These are phyloP conservation scores for Campoletis sonorensis DNA, from an alignment of 1,140 invertebrate species.

Conservation along the genomic window DNA sequence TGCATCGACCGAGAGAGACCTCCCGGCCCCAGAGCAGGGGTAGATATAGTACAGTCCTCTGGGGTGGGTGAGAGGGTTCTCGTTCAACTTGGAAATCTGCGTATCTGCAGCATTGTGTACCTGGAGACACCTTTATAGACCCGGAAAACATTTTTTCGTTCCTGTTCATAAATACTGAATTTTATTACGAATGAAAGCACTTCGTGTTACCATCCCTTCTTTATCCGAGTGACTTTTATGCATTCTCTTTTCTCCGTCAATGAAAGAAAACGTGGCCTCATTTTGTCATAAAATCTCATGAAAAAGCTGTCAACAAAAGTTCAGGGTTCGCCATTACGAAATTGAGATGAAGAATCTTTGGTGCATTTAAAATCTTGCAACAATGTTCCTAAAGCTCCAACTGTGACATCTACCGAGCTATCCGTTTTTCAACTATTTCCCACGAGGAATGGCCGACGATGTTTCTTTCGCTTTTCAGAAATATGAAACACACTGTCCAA, in stretches of 20 bases:
- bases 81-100: conserved; percentile 19
- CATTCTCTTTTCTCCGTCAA: too few species aligned
- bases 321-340: too few species aligned
- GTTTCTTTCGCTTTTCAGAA: neutral
- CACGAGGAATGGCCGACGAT: neutral
- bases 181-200: neutral
- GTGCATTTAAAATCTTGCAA: too few species aligned
- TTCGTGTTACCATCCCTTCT: too few species aligned
- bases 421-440: neutral
- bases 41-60: conserved; percentile 7
- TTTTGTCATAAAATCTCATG: too few species aligned
- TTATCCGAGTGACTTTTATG: too few species aligned
- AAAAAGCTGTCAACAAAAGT: too few species aligned
- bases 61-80: neutral
- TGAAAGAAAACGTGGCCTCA: too few species aligned
- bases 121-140: neutral
- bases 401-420: neutral
- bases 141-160: neutral
- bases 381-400: too few species aligned
- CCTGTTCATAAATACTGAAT: neutral
- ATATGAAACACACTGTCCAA: neutral
- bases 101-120: neutral
- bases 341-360: too few species aligned
- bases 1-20: conserved; percentile 34
- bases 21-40: neutral